Evolutionary conservation across 1,140 invertebrate species (phyloP), one percentile per base, ranked within the genome.

Genomic region (Drosophila santomea): DNA sequence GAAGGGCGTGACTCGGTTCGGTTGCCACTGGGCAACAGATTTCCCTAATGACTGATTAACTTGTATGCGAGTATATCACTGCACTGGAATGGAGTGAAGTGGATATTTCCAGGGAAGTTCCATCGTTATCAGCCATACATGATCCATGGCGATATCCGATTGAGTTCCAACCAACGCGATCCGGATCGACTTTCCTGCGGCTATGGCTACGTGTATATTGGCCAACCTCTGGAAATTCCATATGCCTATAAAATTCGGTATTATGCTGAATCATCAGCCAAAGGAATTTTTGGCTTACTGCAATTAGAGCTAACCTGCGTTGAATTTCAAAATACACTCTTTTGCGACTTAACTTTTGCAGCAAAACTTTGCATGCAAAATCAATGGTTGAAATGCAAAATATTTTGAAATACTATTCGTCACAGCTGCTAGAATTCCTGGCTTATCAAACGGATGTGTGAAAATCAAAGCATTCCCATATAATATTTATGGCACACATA

Each of bases 371-470:
- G 2, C 51, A 8, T 20, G 10, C 12, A 39, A 6, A 4, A 4
- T n/a, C 1, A n/a, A 35, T 35, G 15, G 48, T 69, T n/a, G 6
- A 11, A 55, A 75, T 71, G 48, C 75, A 71, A 67, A 59, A 79
- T 55, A 59, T 75, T 71, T 75, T 52, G 45, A 77, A 78, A 84
- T 66, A 52, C 0, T 17, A 3, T 4, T 11, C 14, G 38, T 14
- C 11, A 25, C 12, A 20, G 55, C 20, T 52, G 14, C 51, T 38
- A 6, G n/a, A 20, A 25, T 10, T 14, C 6, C 39, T 60, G 14
- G 14, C n/a, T 17, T 25, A 11, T 11, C 20, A 25, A 57, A 15
- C 68, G 68, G 68, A 72, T 57, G 68, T 58, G 52, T 39, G 25
- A 43, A 41, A 55, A 38, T 43, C 38, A 48, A 47, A 44, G 59